Conservation (phyloP, 2,113 vertebrate genomes). For the Siphamia tubifer region DNA sequence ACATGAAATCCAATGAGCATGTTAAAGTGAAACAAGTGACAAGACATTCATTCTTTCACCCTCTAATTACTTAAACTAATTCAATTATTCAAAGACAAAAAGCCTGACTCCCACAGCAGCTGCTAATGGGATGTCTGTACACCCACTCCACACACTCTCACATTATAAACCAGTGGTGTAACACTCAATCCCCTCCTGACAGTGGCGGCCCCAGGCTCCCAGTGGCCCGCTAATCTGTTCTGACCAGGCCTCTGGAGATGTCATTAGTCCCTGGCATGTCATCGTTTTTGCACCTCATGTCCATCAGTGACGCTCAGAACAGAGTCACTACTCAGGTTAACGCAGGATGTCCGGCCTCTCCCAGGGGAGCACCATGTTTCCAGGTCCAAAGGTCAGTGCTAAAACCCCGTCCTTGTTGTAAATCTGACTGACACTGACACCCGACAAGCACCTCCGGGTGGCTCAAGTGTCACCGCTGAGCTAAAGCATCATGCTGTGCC, state of each 20-base stretch:
- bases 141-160: background rate
- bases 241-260: conserved; percentile 24
- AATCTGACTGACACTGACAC: conserved; percentile 52
- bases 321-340: background rate
- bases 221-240: conserved; percentile 35
- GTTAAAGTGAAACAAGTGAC: background rate
- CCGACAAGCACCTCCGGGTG: conserved; percentile 27
- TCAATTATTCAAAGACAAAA: background rate
- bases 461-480: conserved; percentile 33
- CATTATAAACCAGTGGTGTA: background rate
- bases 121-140: background rate
- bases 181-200: conserved; percentile 29
- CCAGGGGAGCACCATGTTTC: conserved; percentile 23
- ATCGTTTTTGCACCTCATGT: conserved; percentile 15
- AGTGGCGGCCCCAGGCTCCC: conserved; percentile 25
- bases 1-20: background rate
- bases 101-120: background rate
- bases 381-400: conserved; percentile 46
- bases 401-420: conserved; percentile 15
- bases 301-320: conserved; percentile 17
- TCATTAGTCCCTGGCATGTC: conserved; percentile 21
- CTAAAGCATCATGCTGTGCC: conserved; percentile 2
- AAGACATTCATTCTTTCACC: background rate
- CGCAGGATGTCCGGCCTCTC: conserved; percentile 22
- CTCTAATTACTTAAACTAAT: background rate